phyloP scores from a whole-genome alignment of 2,888 invertebrate species.

The Phorcus lineatus region DNA sequence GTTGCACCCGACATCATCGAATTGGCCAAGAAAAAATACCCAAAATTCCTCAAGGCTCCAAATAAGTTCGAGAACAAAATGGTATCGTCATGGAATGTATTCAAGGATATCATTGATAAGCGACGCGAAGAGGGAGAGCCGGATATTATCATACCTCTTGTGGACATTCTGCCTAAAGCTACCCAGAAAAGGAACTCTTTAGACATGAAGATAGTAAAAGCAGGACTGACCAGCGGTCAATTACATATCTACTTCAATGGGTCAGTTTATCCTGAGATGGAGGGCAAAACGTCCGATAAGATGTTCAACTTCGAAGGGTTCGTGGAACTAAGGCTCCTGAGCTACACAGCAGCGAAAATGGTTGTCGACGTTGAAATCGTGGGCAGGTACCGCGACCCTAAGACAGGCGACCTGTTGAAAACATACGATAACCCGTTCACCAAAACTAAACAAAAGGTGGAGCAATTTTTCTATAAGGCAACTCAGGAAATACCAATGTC shows the following conservation, averaged over 20 bases:
- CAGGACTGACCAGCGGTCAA: conserved; percentile 22
- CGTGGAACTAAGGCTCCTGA: not conserved
- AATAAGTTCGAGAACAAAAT: conserved; percentile 40
- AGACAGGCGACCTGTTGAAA: conserved; percentile 39
- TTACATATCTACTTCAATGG: conserved; percentile 36
- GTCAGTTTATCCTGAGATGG: conserved; percentile 41
- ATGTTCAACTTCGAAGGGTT: conserved; percentile 40
- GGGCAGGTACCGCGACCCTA: conserved; percentile 39
- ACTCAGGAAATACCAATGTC: not conserved
- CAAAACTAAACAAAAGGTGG: not conserved
- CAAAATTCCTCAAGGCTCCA: conserved; percentile 43
- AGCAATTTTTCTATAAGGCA: not conserved
- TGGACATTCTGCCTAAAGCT: conserved; percentile 30
- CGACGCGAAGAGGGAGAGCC: conserved; percentile 40
- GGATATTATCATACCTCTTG: conserved; percentile 45
- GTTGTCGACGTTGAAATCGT: too few species aligned
- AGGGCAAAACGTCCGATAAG: conserved; percentile 35
- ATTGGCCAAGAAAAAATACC: conserved; percentile 37
- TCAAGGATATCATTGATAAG: conserved; percentile 46
- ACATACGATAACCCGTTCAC: conserved; percentile 46
- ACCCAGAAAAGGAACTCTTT: conserved; percentile 23
- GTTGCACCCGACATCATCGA: conserved; percentile 45
- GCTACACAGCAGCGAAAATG: not conserved
- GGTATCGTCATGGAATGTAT: conserved; percentile 49
- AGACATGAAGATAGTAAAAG: conserved; percentile 35